These are phyloP conservation scores for Notarius quadriscutis DNA, from an alignment of 2,113 vertebrate species.

Conservation along the genomic window DNA sequence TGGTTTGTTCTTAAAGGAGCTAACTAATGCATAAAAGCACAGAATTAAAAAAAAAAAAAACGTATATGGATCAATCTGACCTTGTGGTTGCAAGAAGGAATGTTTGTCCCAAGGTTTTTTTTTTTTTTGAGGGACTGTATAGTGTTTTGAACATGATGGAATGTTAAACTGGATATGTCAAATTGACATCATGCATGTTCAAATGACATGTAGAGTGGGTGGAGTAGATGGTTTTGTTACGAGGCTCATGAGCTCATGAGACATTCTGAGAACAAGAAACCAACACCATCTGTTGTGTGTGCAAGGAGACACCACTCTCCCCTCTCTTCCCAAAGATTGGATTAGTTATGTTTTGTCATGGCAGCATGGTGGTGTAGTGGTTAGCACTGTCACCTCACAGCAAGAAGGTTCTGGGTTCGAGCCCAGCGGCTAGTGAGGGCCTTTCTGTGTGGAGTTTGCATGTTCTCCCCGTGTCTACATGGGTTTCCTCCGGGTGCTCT, in stretches of 20 bases:
- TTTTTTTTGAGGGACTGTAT: background rate
- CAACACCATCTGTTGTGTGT: slow-evolving; percentile 29
- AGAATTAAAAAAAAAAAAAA: background rate
- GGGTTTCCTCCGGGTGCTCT: too few species aligned
- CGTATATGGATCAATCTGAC: background rate
- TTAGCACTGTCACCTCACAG: too few species aligned
- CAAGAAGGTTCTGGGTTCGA: too few species aligned
- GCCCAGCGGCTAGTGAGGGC: too few species aligned
- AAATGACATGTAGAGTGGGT: background rate
- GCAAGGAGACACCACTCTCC: background rate
- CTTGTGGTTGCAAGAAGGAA: background rate
- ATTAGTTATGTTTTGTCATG: background rate
- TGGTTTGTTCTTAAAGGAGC: background rate
- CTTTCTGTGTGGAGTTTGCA: too few species aligned
- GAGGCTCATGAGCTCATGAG: background rate
- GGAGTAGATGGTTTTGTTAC: background rate
- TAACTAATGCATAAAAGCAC: background rate
- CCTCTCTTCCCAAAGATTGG: background rate
- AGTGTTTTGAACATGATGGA: slow-evolving; percentile 5
- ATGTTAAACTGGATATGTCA: slow-evolving; percentile 15
- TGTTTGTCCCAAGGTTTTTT: background rate
- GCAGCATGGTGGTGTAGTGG: too few species aligned
- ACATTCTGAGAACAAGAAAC: slow-evolving; percentile 5
- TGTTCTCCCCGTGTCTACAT: too few species aligned
- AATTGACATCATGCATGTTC: background rate